These are phyloP conservation scores for Drosophila mimica DNA, from an alignment of 2,888 invertebrate genomes.

Conservation along the genomic window DNA sequence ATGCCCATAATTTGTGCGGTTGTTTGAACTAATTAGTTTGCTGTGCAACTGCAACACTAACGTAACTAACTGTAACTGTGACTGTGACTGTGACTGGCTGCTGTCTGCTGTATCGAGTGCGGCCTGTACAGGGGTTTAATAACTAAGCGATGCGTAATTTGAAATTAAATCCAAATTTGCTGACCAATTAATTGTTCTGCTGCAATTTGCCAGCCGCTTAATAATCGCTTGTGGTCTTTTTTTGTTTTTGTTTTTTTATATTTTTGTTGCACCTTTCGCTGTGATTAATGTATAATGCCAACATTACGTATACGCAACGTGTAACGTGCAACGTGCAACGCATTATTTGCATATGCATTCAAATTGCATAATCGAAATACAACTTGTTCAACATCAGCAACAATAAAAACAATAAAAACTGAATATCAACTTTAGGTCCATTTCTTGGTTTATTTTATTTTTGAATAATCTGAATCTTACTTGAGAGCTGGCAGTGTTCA, in stretches of 20 bases:
- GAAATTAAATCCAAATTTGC: conserved; percentile 59
- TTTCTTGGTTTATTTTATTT: conserved; percentile 9
- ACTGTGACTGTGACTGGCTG: not conserved
- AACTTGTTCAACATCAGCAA: not conserved
- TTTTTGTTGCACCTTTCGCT: conserved; percentile 13
- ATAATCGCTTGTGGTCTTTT: conserved; percentile 29
- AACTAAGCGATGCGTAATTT: conserved; percentile 56
- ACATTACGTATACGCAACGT: conserved; percentile 53
- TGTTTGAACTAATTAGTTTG: conserved; percentile 29
- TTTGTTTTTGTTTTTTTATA: not conserved
- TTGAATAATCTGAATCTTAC: conserved; percentile 15
- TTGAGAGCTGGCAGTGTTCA: conserved; percentile 3
- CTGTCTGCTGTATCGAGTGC: conserved; percentile 1
- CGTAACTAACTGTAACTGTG: conserved; percentile 7
- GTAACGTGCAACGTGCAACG: conserved; percentile 40
- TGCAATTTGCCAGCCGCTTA: conserved; percentile 43
- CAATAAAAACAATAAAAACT: conserved; percentile 30
- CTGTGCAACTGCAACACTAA: not conserved
- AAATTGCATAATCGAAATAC: conserved; percentile 29
- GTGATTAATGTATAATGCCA: conserved; percentile 63
- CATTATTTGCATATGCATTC: conserved; percentile 41
- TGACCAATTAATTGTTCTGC: conserved; percentile 40
- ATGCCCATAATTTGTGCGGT: conserved; percentile 1
- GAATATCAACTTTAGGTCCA: not conserved
- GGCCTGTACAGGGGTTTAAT: conserved; percentile 26